phyloP scores from a whole-genome alignment of 2,113 vertebrate genomes.

The Otus sunia region DNA sequence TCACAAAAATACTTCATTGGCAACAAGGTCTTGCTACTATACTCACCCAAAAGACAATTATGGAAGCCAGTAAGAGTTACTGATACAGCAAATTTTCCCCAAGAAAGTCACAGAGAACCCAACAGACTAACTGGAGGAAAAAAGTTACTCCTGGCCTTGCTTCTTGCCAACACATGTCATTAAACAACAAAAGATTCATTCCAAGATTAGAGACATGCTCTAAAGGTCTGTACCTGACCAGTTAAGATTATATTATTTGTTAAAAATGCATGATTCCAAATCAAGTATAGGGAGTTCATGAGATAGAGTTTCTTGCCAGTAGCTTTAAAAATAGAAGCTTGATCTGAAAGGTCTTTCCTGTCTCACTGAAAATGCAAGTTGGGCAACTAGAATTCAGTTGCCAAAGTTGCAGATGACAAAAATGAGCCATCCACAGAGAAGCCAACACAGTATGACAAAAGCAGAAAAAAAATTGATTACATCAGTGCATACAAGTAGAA shows the following conservation, averaged over 20 bases:
- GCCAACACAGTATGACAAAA: not conserved
- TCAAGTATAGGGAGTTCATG: not conserved
- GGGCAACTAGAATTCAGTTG: not conserved
- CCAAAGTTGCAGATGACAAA: not conserved
- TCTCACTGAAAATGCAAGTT: not conserved
- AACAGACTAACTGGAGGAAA: fast-evolving
- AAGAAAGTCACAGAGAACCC: not conserved
- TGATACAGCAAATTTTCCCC: not conserved
- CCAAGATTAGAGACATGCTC: not conserved
- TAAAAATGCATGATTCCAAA: not conserved
- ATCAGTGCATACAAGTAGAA: not conserved
- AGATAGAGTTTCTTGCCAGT: not conserved
- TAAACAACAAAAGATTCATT: not conserved
- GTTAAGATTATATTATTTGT: not conserved
- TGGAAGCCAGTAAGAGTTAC: not conserved
- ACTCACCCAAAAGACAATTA: not conserved
- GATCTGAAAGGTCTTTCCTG: not conserved
- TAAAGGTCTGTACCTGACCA: not conserved
- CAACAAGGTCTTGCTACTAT: not conserved
- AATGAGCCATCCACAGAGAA: not conserved
- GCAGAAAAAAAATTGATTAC: not conserved
- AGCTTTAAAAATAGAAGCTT: not conserved
- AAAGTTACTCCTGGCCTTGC: not conserved
- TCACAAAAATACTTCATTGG: not conserved
- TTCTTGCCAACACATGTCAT: not conserved